Conservation (phyloP, 2,888 invertebrate species). For the Polyploca ridens region DNA sequence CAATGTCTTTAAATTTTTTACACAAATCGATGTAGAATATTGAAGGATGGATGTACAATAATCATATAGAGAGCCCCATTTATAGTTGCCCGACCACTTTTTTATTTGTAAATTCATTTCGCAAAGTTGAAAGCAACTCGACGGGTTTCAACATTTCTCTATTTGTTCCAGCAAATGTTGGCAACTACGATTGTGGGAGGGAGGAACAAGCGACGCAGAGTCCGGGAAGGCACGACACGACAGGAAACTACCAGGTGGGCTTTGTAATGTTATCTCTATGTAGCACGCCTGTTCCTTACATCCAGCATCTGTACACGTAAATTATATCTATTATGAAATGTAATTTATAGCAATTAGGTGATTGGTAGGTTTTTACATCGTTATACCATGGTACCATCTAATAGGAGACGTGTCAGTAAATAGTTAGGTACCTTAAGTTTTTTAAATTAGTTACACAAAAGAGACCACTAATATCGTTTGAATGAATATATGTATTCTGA, state of each 20-base stretch:
- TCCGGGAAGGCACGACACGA: constrained; percentile 61
- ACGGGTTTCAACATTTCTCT: constrained; percentile 25
- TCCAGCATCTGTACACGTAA: background rate
- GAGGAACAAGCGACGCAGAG: constrained; percentile 66
- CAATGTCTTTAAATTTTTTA: too few relatives aligned
- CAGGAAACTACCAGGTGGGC: constrained; percentile 69
- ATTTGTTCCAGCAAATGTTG: constrained; percentile 74
- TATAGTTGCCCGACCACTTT: too few relatives aligned
- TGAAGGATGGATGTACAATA: too few relatives aligned
- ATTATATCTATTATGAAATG: background rate
- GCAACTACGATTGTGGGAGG: constrained; percentile 72
- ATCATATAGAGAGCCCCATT: too few relatives aligned
- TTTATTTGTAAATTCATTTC: background rate
- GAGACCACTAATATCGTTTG: too few relatives aligned
- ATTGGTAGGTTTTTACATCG: too few relatives aligned
- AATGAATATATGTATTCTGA: too few relatives aligned
- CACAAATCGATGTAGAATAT: too few relatives aligned
- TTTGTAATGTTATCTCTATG: constrained; percentile 5
- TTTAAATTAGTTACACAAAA: too few relatives aligned
- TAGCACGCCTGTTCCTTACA: constrained; percentile 2
- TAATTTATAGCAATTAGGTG: background rate
- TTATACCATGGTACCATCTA: too few relatives aligned
- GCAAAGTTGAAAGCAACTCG: background rate
- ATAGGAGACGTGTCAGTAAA: too few relatives aligned
- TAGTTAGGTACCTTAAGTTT: too few relatives aligned